Conservation (phyloP, 2,888 invertebrate species). For the Resseliella maxima region DNA sequence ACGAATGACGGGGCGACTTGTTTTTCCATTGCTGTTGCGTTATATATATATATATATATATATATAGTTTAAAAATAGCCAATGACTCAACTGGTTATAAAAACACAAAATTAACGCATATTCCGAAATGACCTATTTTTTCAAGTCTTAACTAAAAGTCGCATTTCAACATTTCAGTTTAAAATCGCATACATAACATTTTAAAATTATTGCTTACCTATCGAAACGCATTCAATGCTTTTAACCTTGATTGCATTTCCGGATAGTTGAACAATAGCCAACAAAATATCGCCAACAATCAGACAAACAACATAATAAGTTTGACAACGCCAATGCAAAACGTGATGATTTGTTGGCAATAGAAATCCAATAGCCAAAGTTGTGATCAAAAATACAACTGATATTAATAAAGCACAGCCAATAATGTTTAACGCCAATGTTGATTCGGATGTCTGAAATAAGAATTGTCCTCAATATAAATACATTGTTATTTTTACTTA, state of each 20-base stretch:
- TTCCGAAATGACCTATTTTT: neutral
- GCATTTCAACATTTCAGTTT: neutral
- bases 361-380: conserved; percentile 83
- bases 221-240: conserved; percentile 71
- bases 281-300: conserved; percentile 81
- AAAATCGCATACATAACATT: neutral
- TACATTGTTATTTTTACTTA: neutral
- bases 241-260: conserved; percentile 72
- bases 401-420: conserved; percentile 72
- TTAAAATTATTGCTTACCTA: conserved; percentile 71
- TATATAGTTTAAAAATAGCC: conserved; percentile 21
- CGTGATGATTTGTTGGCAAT: conserved; percentile 85
- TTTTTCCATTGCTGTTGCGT: neutral
- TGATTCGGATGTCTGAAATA: neutral
- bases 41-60: no score
- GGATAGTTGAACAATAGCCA: conserved; percentile 81
- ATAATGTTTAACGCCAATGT: conserved; percentile 9
- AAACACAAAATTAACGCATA: neutral
- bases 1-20: neutral
- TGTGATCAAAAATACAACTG: conserved; percentile 83
- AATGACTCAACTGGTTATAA: neutral
- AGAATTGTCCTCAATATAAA: neutral
- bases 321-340: conserved; percentile 89
- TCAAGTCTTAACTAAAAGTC: no score
- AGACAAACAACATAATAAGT: conserved; percentile 87